Evolutionary conservation across 2,797 vertebrate species (phyloP).

Genomic region (Sebastes dallii): DNA sequence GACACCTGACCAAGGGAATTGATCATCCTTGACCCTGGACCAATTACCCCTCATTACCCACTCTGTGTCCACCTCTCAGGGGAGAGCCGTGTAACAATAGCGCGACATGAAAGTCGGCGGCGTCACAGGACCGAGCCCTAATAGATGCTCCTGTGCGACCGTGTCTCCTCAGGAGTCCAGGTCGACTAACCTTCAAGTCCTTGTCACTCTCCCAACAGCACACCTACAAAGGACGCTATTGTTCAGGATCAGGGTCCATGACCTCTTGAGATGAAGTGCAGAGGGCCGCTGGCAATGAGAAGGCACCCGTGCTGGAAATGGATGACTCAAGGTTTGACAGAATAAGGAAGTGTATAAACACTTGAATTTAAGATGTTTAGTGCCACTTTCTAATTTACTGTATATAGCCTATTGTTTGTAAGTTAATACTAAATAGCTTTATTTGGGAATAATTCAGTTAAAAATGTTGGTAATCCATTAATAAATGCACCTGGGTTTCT

Average conservation of each 20-base stretch:
- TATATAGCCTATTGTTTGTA: not conserved
- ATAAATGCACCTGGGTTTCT: not conserved
- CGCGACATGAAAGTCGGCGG: slow-evolving; percentile 70
- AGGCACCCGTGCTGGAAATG: slow-evolving; percentile 13
- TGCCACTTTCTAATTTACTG: not conserved
- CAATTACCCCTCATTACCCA: slow-evolving; percentile 85
- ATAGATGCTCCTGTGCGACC: slow-evolving; percentile 65
- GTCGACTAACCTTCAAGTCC: slow-evolving; percentile 70
- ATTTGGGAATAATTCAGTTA: not conserved
- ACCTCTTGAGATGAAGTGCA: slow-evolving; percentile 62
- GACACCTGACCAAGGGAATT: slow-evolving; percentile 82
- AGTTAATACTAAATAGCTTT: not conserved
- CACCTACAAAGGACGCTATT: slow-evolving; percentile 73
- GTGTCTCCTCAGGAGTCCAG: slow-evolving; percentile 65
- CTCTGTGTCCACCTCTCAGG: slow-evolving; percentile 69
- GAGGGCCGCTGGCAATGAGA: slow-evolving; percentile 24
- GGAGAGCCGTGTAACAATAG: slow-evolving; percentile 72
- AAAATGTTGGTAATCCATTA: not conserved
- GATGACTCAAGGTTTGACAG: slow-evolving; percentile 2
- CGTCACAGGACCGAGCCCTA: slow-evolving; percentile 57
- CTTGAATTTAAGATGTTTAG: not conserved
- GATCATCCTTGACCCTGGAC: slow-evolving; percentile 84
- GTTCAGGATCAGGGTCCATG: slow-evolving; percentile 60
- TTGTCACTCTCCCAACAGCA: slow-evolving; percentile 65
- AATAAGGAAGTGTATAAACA: slow-evolving; percentile 1